Conservation (phyloP, 1,140 invertebrate species). For the Trichonephila inaurata region DNA sequence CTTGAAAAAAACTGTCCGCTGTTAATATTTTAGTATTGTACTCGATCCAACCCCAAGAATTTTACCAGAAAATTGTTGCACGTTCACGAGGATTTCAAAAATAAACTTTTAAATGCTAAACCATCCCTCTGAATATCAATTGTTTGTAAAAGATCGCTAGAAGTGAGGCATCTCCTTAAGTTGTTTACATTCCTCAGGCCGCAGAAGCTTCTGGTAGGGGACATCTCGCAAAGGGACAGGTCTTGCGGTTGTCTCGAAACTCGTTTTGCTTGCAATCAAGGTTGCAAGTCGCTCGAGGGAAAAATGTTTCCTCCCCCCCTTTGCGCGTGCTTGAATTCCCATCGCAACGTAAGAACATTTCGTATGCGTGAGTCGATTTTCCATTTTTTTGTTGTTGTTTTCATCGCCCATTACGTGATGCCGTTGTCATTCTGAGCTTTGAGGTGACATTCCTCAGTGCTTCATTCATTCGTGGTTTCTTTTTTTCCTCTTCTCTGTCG, state of each 20-base stretch:
- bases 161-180: not conserved
- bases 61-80: too few relatives aligned
- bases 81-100: too few relatives aligned
- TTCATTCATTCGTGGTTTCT: not conserved
- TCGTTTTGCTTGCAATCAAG: conserved; percentile 12
- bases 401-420: not conserved
- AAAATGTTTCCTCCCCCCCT: not conserved
- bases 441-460: not conserved
- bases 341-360: not conserved
- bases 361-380: not conserved
- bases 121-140: too few relatives aligned
- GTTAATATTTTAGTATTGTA: too few relatives aligned
- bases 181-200: not conserved
- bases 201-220: not conserved
- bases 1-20: too few relatives aligned
- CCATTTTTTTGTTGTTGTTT: not conserved
- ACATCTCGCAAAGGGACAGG: not conserved
- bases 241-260: conserved; percentile 6
- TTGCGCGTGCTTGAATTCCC: not conserved
- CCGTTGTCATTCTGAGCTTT: not conserved
- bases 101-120: too few relatives aligned
- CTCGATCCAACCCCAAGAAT: too few relatives aligned
- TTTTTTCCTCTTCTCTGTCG: too few relatives aligned
- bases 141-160: too few relatives aligned
- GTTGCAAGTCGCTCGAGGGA: not conserved